phyloP scores from a whole-genome alignment of 2,113 vertebrate species.

The Climacteris rufus region DNA sequence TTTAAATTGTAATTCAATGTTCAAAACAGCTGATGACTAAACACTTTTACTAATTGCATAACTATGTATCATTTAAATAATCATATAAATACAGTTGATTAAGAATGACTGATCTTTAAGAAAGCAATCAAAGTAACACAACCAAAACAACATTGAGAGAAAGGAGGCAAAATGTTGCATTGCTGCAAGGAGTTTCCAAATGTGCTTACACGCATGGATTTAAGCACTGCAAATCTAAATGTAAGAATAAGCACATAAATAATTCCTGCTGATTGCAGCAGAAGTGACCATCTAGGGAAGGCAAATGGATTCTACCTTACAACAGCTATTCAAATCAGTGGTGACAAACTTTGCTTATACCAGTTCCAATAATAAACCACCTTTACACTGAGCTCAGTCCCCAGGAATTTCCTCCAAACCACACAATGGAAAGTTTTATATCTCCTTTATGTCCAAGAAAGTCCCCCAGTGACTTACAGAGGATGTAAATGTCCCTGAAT shows the following conservation, averaged over 20 bases:
- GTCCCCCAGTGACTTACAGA: background rate
- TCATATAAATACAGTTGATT: constrained; percentile 61
- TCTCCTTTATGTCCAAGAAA: background rate
- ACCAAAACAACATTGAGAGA: background rate
- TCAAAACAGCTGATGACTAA: constrained; percentile 52
- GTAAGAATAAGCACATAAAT: constrained; percentile 1
- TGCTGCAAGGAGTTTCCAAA: background rate
- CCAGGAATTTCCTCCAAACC: background rate
- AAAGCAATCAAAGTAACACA: constrained; percentile 30
- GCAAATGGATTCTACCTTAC: background rate
- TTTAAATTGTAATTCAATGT: constrained; percentile 17
- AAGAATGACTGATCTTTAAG: constrained; percentile 51
- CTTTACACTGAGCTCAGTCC: background rate
- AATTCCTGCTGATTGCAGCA: constrained; percentile 28
- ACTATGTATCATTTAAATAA: constrained; percentile 57
- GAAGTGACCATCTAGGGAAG: background rate
- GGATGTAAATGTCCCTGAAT: background rate
- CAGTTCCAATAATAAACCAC: background rate
- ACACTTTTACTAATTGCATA: constrained; percentile 56
- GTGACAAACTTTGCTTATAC: background rate
- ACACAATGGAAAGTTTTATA: background rate
- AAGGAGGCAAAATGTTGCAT: background rate
- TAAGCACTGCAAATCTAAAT: background rate
- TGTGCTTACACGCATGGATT: background rate
- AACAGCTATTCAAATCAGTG: background rate